A percentile compares a stretch with the other conserved stretches of the same genome.
These are phyloP conservation scores for Tetramorium alpestre DNA, from an alignment of 1,140 invertebrate genomes.

Conservation along the genomic window DNA sequence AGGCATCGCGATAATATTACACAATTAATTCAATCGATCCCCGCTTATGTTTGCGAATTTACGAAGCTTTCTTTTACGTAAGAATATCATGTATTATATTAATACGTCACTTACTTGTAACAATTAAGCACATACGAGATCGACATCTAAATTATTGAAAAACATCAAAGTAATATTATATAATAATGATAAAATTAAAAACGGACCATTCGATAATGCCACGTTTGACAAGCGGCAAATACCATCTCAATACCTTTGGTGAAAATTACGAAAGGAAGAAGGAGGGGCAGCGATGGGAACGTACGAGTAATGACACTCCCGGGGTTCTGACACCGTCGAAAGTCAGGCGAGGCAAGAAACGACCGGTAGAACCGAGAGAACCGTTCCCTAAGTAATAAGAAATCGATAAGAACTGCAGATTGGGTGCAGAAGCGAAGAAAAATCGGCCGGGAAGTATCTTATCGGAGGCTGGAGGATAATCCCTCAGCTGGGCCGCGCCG, in stretches of 20 bases:
- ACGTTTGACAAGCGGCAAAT: conserved; percentile 59
- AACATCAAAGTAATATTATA: neutral
- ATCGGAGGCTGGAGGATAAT: conserved; percentile 45
- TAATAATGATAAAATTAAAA: conserved; percentile 3
- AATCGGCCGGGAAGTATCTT: conserved; percentile 63
- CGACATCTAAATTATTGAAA: neutral
- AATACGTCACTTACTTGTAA: neutral
- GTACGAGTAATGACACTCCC: conserved; percentile 67
- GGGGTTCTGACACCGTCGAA: conserved; percentile 53
- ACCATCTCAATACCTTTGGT: conserved; percentile 21
- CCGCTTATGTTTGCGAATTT: neutral
- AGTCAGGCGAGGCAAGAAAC: conserved; percentile 49
- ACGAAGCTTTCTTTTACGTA: neutral
- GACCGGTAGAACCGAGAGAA: conserved; percentile 28
- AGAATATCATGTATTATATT: neutral
- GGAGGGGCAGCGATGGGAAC: conserved; percentile 15
- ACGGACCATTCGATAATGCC: conserved; percentile 12
- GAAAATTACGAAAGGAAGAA: conserved; percentile 52
- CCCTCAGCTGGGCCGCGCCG: conserved; percentile 15
- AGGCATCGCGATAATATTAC: neutral
- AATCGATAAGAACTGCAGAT: conserved; percentile 68
- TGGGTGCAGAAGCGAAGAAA: conserved; percentile 59
- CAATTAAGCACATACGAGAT: neutral
- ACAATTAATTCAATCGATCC: neutral
- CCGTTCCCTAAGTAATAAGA: conserved; percentile 64